Evolutionary conservation across 1,140 invertebrate genomes (phyloP).

Genomic region (Hirudo medicinalis): DNA sequence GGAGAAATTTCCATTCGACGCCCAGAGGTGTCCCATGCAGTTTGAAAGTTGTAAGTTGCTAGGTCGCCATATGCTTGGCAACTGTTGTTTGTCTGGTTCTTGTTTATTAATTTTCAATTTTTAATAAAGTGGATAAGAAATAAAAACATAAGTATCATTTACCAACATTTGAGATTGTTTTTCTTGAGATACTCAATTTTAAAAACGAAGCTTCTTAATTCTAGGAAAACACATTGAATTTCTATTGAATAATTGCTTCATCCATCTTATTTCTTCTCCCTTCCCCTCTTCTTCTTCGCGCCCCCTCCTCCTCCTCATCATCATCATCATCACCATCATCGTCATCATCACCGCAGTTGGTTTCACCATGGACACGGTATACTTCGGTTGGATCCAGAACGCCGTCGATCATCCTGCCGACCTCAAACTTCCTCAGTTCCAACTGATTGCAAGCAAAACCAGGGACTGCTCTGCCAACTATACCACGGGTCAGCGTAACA

Average conservation of each 20-base stretch:
- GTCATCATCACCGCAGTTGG: not conserved
- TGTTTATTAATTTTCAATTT: too few species aligned
- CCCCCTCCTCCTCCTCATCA: not conserved
- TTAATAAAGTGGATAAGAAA: too few species aligned
- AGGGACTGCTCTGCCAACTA: conserved; percentile 21
- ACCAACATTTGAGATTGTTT: too few species aligned
- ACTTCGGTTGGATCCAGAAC: conserved; percentile 43
- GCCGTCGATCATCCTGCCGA: conserved; percentile 50
- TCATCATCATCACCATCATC: not conserved
- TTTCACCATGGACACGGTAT: conserved; percentile 27
- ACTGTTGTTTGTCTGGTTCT: too few species aligned
- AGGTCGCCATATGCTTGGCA: too few species aligned
- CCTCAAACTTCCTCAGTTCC: conserved; percentile 22
- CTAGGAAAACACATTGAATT: too few species aligned
- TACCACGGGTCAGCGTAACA: conserved; percentile 18
- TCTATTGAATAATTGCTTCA: too few species aligned
- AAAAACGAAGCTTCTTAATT: too few species aligned
- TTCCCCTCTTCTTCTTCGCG: not conserved
- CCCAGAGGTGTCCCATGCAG: conserved; percentile 43
- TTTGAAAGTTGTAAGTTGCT: conserved; percentile 65
- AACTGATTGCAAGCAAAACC: conserved; percentile 7
- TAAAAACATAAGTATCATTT: too few species aligned
- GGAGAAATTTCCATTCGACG: conserved; percentile 49
- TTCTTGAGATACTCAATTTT: too few species aligned
- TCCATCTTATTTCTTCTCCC: too few species aligned